Percentiles rank a stretch among this genome's conserved stretches.
phyloP scores from a whole-genome alignment of 2,113 vertebrate genomes.

The Ibidorhyncha struthersii region DNA sequence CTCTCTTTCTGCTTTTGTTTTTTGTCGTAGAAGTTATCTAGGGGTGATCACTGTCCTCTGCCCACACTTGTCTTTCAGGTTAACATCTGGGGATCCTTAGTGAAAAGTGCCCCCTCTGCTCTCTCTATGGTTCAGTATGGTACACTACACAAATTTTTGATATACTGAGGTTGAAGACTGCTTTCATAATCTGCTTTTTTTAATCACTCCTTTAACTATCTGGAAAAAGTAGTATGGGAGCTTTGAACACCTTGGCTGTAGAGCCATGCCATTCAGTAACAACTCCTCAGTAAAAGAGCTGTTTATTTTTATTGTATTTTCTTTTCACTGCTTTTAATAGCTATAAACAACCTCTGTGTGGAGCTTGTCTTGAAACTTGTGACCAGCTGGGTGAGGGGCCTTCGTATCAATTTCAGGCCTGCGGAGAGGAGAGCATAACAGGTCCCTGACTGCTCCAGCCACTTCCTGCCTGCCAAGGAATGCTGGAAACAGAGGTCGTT shows the following conservation, averaged over 20 bases:
- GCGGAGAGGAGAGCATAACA: conserved; percentile 28
- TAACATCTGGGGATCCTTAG: not conserved
- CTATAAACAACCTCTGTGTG: not conserved
- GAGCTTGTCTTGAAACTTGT: not conserved
- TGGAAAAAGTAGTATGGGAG: not conserved
- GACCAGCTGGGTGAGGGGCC: conserved; percentile 35
- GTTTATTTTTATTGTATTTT: conserved; percentile 25
- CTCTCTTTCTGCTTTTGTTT: not conserved
- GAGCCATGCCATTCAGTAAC: not conserved
- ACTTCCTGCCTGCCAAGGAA: conserved; percentile 52
- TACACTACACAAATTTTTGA: not conserved
- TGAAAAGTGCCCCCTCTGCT: not conserved
- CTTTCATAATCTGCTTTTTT: not conserved
- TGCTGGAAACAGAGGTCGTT: conserved; percentile 49
- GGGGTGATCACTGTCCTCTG: not conserved
- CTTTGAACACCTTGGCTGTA: not conserved
- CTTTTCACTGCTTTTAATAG: conserved; percentile 36
- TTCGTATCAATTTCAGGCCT: conserved; percentile 41
- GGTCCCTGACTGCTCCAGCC: conserved; percentile 38
- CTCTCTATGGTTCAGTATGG: not conserved
- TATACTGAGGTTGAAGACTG: not conserved
- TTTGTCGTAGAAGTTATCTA: not conserved
- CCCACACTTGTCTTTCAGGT: not conserved
- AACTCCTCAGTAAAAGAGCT: not conserved
- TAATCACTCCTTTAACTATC: not conserved